Evolutionary conservation across 2,888 invertebrate genomes (phyloP), one percentile per base, ranked within the genome.

Genomic region (Cacoxenus indagator): DNA sequence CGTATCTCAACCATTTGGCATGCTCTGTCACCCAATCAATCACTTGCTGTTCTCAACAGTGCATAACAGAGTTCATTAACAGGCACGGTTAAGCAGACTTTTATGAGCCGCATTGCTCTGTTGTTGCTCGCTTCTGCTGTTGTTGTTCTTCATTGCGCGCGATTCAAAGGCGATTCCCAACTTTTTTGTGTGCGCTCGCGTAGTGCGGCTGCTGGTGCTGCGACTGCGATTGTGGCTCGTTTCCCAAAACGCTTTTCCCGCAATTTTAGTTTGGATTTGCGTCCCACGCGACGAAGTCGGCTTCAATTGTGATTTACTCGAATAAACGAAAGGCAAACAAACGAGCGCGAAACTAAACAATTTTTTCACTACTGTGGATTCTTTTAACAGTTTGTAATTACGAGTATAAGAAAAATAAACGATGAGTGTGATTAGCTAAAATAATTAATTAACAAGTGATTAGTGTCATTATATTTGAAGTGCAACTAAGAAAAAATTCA

Each of bases 231-330:
- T 80, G 80, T 75, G 69, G 82, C 84, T 83, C 73, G 71, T 75
- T 75, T 84, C 78, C 84, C 85, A 80, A 82, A 81, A 84, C 80
- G 83, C 79, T 84, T 86, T 86, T 76, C 83, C 81, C 81, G 82
- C 86, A 81, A 84, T 85, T 83, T 87, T 76, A 87, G 87, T 87
- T 87, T 82, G 84, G 85, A 86, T 87, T 87, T 86, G 85, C 85
- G 85, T 84, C 85, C 84, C 82, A 82, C 83, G 83, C 85, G 82
- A 85, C 82, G 83, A 85, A 85, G 87, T 84, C 83, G 85, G 85
- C 83, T 85, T 85, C 78, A 84, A 78, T 76, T 73, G 76, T 29
- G 55, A 46, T 19, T 55, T 45, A 77, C 22, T 69, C 67, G 71
- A 77, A 75, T 4, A 14, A 67, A n/a, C 24, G 59, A 37, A 43